Evolutionary conservation across 2,888 invertebrate genomes (phyloP).

Genomic region (Luperina testacea): DNA sequence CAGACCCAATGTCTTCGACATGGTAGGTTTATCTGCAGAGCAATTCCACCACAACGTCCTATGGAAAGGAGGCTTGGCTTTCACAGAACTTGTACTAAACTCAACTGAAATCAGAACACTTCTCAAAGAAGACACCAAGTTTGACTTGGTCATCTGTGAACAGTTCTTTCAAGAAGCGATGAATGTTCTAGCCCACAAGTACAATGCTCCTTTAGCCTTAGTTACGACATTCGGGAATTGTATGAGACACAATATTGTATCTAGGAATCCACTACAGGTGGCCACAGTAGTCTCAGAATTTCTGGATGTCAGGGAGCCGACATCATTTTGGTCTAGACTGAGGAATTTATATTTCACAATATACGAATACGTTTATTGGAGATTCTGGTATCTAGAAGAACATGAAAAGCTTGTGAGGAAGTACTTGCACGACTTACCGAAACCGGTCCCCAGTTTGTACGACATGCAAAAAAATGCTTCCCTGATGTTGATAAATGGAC

Average conservation of each 20-base stretch:
- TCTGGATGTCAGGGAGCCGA: constrained; percentile 82
- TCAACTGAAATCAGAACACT: constrained; percentile 78
- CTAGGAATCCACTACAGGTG: constrained; percentile 83
- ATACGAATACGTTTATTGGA: constrained; percentile 85
- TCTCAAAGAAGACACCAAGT: constrained; percentile 77
- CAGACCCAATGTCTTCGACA: constrained; percentile 84
- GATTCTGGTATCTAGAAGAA: constrained; percentile 79
- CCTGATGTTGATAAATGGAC: constrained; percentile 86
- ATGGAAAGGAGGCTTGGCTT: constrained; percentile 80
- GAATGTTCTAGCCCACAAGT: constrained; percentile 84
- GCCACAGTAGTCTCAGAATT: constrained; percentile 82
- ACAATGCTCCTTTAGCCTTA: constrained; percentile 81
- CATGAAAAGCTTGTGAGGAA: constrained; percentile 81
- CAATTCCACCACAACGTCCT: constrained; percentile 79
- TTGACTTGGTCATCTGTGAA: constrained; percentile 87
- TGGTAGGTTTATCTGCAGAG: constrained; percentile 81
- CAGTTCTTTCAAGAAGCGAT: constrained; percentile 87
- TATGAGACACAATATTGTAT: constrained; percentile 82
- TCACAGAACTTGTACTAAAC: constrained; percentile 80
- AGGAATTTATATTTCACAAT: constrained; percentile 85
- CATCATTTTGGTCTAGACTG: constrained; percentile 88
- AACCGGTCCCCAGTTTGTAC: constrained; percentile 81
- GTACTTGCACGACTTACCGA: constrained; percentile 78
- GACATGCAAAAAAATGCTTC: constrained; percentile 83
- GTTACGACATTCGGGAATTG: constrained; percentile 85